Evolutionary conservation across 1,140 invertebrate species (phyloP).

Genomic region (Trigoniulus corallinus): DNA sequence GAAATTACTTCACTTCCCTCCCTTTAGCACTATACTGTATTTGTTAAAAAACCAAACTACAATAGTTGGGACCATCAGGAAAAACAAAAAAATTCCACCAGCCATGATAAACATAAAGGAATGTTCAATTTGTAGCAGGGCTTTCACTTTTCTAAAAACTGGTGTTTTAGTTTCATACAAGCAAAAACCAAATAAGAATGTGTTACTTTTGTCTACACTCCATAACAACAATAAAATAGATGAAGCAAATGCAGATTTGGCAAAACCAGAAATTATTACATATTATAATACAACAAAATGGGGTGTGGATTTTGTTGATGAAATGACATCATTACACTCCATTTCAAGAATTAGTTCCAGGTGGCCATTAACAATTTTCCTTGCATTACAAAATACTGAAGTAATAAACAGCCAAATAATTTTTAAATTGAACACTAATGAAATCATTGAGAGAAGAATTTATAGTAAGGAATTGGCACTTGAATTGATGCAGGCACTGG

Average conservation of each 20-base stretch:
- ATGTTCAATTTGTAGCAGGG: neutral
- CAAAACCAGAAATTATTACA: slow-evolving; percentile 25
- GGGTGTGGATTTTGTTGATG: slow-evolving; percentile 28
- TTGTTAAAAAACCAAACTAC: neutral
- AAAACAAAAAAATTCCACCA: neutral
- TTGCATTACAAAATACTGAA: slow-evolving; percentile 10
- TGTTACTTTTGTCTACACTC: slow-evolving; percentile 11
- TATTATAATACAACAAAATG: slow-evolving; percentile 29
- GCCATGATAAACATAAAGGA: neutral
- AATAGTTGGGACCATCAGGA: neutral
- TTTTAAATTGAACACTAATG: neutral
- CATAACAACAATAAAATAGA: slow-evolving; percentile 12
- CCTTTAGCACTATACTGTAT: neutral
- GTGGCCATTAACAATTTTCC: slow-evolving; percentile 22
- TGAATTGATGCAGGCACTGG: too few relatives aligned
- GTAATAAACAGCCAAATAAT: slow-evolving; percentile 8
- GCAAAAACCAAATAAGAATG: slow-evolving; percentile 8
- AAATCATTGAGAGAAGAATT: neutral
- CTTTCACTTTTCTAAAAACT: slow-evolving; percentile 12
- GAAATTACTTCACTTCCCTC: slow-evolving; percentile 3
- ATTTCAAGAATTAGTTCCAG: slow-evolving; percentile 19
- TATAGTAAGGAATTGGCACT: too few relatives aligned
- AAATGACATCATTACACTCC: slow-evolving; percentile 23
- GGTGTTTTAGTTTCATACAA: slow-evolving; percentile 22
- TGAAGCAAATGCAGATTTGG: slow-evolving; percentile 3